Evolutionary conservation across 2,113 vertebrate species (phyloP).

Genomic region (Macrotis lagotis): DNA sequence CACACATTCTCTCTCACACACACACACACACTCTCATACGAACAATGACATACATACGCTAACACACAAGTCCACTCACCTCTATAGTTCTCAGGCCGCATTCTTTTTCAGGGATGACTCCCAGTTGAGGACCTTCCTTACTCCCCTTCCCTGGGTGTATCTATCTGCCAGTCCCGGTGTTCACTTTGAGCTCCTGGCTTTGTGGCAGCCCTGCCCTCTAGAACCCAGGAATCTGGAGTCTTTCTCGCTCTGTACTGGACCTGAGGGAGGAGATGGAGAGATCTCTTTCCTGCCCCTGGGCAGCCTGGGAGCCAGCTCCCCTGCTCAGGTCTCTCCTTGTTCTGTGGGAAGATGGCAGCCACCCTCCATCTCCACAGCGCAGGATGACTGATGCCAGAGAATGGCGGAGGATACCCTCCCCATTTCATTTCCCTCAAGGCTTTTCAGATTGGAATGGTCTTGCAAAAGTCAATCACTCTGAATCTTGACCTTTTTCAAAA

Average conservation of each 20-base stretch:
- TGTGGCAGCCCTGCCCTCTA: not conserved
- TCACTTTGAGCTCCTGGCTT: not conserved
- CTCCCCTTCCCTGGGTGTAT: too few relatives aligned
- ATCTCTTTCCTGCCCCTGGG: not conserved
- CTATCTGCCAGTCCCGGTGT: not conserved
- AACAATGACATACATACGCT: too few relatives aligned
- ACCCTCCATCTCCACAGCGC: not conserved
- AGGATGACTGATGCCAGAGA: not conserved
- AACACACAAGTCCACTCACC: too few relatives aligned
- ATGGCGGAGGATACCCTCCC: not conserved
- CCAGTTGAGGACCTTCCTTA: too few relatives aligned
- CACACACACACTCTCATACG: too few relatives aligned
- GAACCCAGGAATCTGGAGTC: not conserved
- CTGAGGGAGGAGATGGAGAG: not conserved
- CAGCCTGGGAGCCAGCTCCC: not conserved
- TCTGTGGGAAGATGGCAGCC: not conserved
- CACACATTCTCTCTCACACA: not conserved
- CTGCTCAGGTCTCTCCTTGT: not conserved
- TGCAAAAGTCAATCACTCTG: not conserved
- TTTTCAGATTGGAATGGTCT: slow-evolving; percentile 38
- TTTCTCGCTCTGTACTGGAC: not conserved
- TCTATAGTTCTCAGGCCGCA: too few relatives aligned
- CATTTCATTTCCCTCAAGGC: slow-evolving; percentile 1
- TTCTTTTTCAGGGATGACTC: too few relatives aligned
- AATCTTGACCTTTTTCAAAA: slow-evolving; percentile 41